Base-by-base conservation (phyloP, 2,888 invertebrate genomes). In the Tetranychus truncatus region DNA sequence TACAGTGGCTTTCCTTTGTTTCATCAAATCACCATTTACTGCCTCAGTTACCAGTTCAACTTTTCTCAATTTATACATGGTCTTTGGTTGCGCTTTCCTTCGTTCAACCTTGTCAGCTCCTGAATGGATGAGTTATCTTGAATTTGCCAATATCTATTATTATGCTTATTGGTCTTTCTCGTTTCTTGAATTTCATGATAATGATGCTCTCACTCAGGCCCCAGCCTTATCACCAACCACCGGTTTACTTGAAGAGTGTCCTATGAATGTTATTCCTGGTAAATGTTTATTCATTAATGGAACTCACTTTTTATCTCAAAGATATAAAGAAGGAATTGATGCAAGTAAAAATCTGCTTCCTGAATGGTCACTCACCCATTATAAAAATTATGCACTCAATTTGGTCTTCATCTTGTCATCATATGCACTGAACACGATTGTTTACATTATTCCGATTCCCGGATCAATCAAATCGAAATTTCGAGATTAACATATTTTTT, bases 381-480 rank as follows among this genome's bases (percentile, higher is more conserved):
- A 77, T 76, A 72, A 77, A 74, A 92, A 93, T 84, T 86, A 93
- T 75, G 88, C 90, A 0, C 87, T 92, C 45, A 88, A 90, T 0
- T 88, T 92, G 78, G 91, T 90, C 0, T 93, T 93, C 81, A 88
- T 91, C 0, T 84, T 90, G 0, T 91, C 91, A 1, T 86, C 92
- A 79, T 88, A 90, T 78, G 86, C 92, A 72, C 86, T 92, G 6
- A 93, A 93, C 82, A 88, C 92, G 82, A 87, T 94, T 77, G 84
- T 93, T 74, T 94, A 93, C 83, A 84, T 92, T 71, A 86, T 93
- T 79, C 93, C 93, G 0, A 83, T 93, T 79, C 92, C 93, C 0
- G 88, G 89, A 55, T 91, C 89, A 81, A 87, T 93, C 18, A 90
- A 91, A 80, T 89, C 90, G 77, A 94, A 94, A 84, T 94, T 93